Conservation (phyloP, 2,888 invertebrate species). For the Nematopogon swammerdamellus region DNA sequence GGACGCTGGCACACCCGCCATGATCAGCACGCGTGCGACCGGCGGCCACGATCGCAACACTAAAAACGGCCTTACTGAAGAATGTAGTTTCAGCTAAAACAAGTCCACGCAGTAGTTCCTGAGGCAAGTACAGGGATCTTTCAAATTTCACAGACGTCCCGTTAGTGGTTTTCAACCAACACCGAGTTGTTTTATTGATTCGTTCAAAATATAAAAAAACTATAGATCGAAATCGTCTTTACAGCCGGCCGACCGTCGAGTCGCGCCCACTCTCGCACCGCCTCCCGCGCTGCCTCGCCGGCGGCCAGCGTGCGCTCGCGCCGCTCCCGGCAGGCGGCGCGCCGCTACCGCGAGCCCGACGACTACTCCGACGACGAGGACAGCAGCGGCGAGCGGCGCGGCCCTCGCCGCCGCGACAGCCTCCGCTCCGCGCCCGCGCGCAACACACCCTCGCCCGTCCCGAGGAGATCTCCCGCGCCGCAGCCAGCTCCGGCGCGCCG, state of each 20-base stretch:
- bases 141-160: too few species aligned
- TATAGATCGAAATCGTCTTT: conserved; percentile 5
- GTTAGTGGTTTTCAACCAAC: too few species aligned
- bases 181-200: too few species aligned
- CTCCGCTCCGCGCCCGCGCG: not conserved
- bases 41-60: too few species aligned
- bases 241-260: conserved; percentile 41
- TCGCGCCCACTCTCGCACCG: conserved; percentile 56
- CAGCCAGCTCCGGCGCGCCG: not conserved
- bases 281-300: conserved; percentile 65
- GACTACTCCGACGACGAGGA: conserved; percentile 63
- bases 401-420: not conserved
- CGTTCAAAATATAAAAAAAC: too few species aligned
- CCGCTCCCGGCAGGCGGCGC: conserved; percentile 53
- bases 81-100: too few species aligned
- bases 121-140: too few species aligned
- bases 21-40: too few species aligned
- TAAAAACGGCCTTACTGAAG: too few species aligned
- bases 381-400: conserved; percentile 24
- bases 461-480: not conserved
- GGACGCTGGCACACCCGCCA: too few species aligned
- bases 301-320: conserved; percentile 68
- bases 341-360: conserved; percentile 44
- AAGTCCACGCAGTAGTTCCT: too few species aligned
- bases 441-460: not conserved